Base-by-base conservation (phyloP, 2,797 vertebrate genomes). In the Acropternis orthonyx region DNA sequence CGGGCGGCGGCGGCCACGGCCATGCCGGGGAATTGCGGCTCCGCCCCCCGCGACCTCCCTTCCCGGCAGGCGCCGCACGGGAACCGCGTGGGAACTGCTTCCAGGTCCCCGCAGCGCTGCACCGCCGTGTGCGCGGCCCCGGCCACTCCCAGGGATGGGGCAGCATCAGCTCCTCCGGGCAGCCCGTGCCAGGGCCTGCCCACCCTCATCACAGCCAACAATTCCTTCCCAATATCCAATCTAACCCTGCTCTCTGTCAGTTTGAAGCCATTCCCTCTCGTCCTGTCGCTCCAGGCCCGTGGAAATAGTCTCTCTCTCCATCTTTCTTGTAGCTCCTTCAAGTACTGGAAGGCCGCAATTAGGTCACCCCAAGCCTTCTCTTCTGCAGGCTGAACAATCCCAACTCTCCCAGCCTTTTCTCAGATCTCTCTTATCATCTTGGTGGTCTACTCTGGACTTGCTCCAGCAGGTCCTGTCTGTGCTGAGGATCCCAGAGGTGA, bases 311-410 rank as follows among this genome's bases (percentile, higher is more conserved):
- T n/a, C 13, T 11, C 44, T 67, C 26, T 51, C 51, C 44, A 2
- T 34, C 21, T 51, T 49, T 26, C n/a, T 6, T 27, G 43, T 24
- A 30, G 43, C n/a, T 51, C 28, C 20, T 71, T 71, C 17, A 27
- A 37, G 28, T 22, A 15, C 49, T 37, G 63, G 5, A 62, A 63
- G 23, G 27, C 43, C 0, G 1, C 14, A 49, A 0, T 11, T 21
- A 12, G 24, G 37, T 51, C 28, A 22, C n/a, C 28, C 17, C n/a
- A 66, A 30, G 24, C 43, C 21, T 37, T 21, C 21, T 30, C 3
- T 30, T 77, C 69, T 34, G 37, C n/a, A 34, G n/a, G 28, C 32
- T n/a, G 37, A 30, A 76, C 28, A 27, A 22, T 51, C 19, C 23
- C 14, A 21, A 14, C 27, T 43, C 20, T 48, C 62, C 27, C 34